These are phyloP conservation scores for Lampropteryx suffumata DNA, from an alignment of 2,888 invertebrate genomes.

Conservation along the genomic window DNA sequence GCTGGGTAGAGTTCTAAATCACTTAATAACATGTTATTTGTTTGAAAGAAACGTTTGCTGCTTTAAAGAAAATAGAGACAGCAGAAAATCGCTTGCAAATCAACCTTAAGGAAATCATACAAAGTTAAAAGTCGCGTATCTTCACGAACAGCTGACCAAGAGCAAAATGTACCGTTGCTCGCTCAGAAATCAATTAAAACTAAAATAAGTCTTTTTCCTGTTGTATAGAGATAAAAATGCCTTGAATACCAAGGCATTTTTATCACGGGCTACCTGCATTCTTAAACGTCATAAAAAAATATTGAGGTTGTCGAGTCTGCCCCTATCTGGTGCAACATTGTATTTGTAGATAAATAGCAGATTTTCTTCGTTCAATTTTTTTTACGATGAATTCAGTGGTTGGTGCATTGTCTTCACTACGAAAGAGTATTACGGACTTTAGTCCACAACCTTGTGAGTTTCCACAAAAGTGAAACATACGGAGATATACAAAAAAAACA, in stretches of 20 bases:
- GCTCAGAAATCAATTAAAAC: background rate
- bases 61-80: too few species aligned
- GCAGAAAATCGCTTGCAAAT: background rate
- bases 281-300: conserved; percentile 6
- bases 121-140: background rate
- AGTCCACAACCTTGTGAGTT: too few species aligned
- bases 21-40: background rate
- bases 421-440: too few species aligned
- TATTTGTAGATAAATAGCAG: too few species aligned
- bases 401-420: too few species aligned
- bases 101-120: background rate
- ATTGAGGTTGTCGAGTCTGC: background rate
- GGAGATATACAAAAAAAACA: too few species aligned
- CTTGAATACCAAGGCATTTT: too few species aligned
- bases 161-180: background rate
- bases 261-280: conserved; percentile 6
- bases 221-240: background rate
- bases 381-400: too few species aligned
- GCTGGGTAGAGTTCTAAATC: background rate
- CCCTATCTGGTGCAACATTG: too few species aligned
- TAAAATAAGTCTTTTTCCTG: background rate
- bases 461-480: too few species aligned
- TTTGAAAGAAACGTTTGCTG: background rate
- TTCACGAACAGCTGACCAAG: background rate
- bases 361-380: too few species aligned